Conservation (phyloP, 1,140 invertebrate genomes). For the Popillia japonica region DNA sequence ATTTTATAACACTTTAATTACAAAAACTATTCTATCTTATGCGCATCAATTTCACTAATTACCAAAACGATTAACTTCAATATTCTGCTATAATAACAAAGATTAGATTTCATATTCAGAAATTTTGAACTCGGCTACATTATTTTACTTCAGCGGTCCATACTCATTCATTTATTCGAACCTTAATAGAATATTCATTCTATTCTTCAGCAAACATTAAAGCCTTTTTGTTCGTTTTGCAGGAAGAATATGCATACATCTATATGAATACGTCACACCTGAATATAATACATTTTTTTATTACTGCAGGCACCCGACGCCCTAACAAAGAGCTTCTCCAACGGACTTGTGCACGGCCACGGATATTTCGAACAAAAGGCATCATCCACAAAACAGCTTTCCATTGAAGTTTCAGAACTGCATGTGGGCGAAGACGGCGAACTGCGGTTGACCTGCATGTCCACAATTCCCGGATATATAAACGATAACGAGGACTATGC, state of each 20-base stretch:
- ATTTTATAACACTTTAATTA: no score
- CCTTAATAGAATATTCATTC: not conserved
- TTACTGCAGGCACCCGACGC: slow-evolving; percentile 54
- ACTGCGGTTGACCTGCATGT: slow-evolving; percentile 73
- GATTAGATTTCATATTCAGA: no score
- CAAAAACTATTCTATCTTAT: no score
- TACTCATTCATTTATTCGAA: no score
- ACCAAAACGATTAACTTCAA: no score
- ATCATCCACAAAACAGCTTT: slow-evolving; percentile 62
- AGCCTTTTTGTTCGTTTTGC: not conserved
- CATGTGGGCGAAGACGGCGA: slow-evolving; percentile 71
- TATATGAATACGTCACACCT: slow-evolving; percentile 21
- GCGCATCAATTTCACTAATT: no score
- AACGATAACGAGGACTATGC: slow-evolving; percentile 70
- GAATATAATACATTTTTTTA: slow-evolving; percentile 38
- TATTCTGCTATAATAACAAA: no score
- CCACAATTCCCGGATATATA: slow-evolving; percentile 75
- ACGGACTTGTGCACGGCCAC: slow-evolving; percentile 55
- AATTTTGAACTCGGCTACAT: no score
- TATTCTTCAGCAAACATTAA: not conserved
- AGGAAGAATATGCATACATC: not conserved
- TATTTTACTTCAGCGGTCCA: no score
- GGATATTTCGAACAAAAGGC: slow-evolving; percentile 56
- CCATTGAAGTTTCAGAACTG: slow-evolving; percentile 70
- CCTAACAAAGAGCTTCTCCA: slow-evolving; percentile 56